Percentiles rank a stretch among this genome's conserved stretches.
Conservation (phyloP, 2,113 vertebrate genomes). For the Paratilapia polleni region DNA sequence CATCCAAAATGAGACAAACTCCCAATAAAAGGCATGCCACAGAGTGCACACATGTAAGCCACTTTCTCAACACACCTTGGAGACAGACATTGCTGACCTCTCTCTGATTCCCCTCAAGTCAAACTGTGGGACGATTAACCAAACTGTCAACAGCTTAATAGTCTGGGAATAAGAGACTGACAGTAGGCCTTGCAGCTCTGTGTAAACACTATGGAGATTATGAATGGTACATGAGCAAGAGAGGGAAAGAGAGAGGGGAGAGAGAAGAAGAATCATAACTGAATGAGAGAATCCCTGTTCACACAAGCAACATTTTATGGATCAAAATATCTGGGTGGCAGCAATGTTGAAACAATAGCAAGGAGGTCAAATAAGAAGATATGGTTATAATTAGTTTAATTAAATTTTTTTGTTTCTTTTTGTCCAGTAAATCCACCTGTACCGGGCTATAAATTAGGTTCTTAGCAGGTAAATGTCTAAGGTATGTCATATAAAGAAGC, state of each 20-base stretch:
- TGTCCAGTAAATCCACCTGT: neutral
- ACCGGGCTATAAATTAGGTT: neutral
- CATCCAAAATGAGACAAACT: constrained; percentile 48
- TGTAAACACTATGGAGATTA: constrained; percentile 57
- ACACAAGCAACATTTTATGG: constrained; percentile 38
- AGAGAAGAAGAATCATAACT: neutral
- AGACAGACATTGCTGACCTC: constrained; percentile 54
- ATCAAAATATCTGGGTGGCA: constrained; percentile 19
- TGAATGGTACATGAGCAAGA: constrained; percentile 40
- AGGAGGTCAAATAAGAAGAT: neutral
- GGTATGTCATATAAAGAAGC: neutral
- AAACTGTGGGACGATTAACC: constrained; percentile 70
- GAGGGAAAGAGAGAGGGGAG: neutral
- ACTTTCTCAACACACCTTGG: constrained; percentile 55
- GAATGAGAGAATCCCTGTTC: constrained; percentile 3
- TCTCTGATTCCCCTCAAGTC: constrained; percentile 55
- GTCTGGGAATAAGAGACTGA: constrained; percentile 70
- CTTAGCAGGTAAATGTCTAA: neutral
- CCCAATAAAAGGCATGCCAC: constrained; percentile 25
- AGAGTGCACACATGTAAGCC: constrained; percentile 15
- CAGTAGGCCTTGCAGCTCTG: constrained; percentile 54
- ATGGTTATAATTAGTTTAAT: neutral
- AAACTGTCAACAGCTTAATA: constrained; percentile 75
- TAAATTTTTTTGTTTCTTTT: neutral
- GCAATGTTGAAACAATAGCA: neutral